phyloP scores from a whole-genome alignment of 2,888 invertebrate species.

The Neelides folsomi region DNA sequence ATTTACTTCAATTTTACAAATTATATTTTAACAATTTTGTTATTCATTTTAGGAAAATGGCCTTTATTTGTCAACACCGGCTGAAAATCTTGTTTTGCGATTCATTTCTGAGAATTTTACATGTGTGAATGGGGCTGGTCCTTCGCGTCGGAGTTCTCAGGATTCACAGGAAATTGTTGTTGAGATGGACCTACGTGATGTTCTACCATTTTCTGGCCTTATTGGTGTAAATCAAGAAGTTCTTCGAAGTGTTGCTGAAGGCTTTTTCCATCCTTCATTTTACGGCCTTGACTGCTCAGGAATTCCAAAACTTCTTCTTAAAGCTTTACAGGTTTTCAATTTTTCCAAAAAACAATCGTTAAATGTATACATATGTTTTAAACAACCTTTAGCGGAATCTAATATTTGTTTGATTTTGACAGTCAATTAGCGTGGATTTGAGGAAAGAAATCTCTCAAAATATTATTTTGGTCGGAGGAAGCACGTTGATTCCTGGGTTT shows the following conservation, averaged over 20 bases:
- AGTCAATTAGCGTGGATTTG: constrained; percentile 42
- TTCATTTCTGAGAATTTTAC: constrained; percentile 33
- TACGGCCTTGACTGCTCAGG: constrained; percentile 47
- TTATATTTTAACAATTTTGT: not conserved
- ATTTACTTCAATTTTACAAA: not conserved
- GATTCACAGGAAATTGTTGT: constrained; percentile 31
- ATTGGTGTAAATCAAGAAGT: constrained; percentile 33
- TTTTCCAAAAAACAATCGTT: not conserved
- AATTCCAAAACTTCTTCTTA: constrained; percentile 44
- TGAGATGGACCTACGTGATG: constrained; percentile 32
- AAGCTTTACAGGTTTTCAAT: constrained; percentile 39
- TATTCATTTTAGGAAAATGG: constrained; percentile 27
- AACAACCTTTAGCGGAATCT: not conserved
- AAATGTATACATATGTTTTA: not conserved
- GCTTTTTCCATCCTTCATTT: constrained; percentile 43
- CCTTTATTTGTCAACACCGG: constrained; percentile 30
- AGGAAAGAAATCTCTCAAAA: constrained; percentile 45
- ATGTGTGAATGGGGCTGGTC: constrained; percentile 23
- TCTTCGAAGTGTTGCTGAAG: constrained; percentile 39
- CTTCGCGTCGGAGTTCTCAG: constrained; percentile 26
- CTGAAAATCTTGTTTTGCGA: constrained; percentile 31
- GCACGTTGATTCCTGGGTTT: constrained; percentile 45
- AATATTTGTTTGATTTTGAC: not conserved
- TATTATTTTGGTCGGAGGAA: constrained; percentile 45
- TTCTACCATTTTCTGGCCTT: constrained; percentile 27